A percentile compares a stretch with the other conserved stretches of the same genome.
phyloP scores from a whole-genome alignment of 2,888 invertebrate genomes.

The Phorcus lineatus region DNA sequence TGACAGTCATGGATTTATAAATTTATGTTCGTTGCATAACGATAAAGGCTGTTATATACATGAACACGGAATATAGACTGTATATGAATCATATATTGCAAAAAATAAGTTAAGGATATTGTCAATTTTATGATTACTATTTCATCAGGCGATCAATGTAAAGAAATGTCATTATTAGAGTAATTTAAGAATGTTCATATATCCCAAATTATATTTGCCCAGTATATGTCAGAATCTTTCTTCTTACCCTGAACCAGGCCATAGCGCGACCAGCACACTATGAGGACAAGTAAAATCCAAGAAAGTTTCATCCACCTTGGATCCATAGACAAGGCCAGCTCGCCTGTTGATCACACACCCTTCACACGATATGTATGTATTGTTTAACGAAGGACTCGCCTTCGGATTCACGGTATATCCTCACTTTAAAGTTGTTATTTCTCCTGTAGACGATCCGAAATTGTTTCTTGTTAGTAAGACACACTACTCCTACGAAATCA shows the following conservation, averaged over 20 bases:
- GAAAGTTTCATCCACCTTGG: not conserved
- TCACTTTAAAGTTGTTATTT: not conserved
- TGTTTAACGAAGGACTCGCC: not conserved
- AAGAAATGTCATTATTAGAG: too few relatives aligned
- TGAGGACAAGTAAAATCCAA: not conserved
- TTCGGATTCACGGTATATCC: not conserved
- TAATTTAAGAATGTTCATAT: too few relatives aligned
- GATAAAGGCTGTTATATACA: too few relatives aligned
- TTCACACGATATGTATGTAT: not conserved
- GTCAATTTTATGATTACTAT: too few relatives aligned
- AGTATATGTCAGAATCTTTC: too few relatives aligned
- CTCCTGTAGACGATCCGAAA: not conserved
- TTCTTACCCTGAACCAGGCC: not conserved
- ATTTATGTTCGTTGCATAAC: too few relatives aligned
- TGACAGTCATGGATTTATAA: too few relatives aligned
- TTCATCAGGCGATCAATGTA: too few relatives aligned
- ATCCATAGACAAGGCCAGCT: not conserved
- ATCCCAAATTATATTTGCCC: too few relatives aligned
- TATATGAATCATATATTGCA: too few relatives aligned
- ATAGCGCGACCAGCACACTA: not conserved
- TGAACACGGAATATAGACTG: too few relatives aligned
- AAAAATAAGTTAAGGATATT: too few relatives aligned
- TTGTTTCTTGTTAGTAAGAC: not conserved
- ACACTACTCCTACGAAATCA: conserved; percentile 3
- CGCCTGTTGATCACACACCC: not conserved